Percentiles rank a stretch among this genome's conserved stretches.
phyloP scores from a whole-genome alignment of 2,888 invertebrate species.

The Hylaea fasciaria region DNA sequence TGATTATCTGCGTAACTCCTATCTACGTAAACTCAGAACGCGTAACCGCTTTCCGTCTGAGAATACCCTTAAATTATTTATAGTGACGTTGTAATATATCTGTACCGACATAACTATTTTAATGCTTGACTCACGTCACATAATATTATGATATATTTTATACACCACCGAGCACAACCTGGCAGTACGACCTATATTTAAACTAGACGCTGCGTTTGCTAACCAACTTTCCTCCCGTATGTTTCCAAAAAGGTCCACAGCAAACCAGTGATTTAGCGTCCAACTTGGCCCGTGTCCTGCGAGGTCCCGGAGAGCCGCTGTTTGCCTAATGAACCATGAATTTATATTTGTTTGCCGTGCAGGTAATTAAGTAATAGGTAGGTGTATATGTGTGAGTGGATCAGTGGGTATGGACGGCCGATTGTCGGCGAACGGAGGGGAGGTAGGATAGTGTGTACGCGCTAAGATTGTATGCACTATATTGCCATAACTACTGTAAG shows the following conservation, averaged over 20 bases:
- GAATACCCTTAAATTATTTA: too few relatives aligned
- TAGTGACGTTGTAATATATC: too few relatives aligned
- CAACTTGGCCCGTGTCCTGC: slow-evolving; percentile 77
- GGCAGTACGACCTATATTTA: too few relatives aligned
- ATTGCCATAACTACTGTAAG: not conserved
- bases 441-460: not conserved
- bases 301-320: slow-evolving; percentile 66
- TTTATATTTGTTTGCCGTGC: slow-evolving; percentile 77
- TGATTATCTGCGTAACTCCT: too few relatives aligned
- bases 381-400: slow-evolving; percentile 23
- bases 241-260: slow-evolving; percentile 63
- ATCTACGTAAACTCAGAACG: too few relatives aligned
- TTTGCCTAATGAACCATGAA: slow-evolving; percentile 81
- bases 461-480: not conserved
- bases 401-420: slow-evolving; percentile 29
- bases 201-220: slow-evolving; percentile 12
- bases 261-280: slow-evolving; percentile 74
- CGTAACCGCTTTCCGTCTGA: too few relatives aligned
- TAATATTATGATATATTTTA: too few relatives aligned
- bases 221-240: slow-evolving; percentile 45
- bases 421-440: not conserved
- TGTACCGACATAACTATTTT: too few relatives aligned
- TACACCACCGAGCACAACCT: too few relatives aligned
- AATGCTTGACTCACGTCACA: too few relatives aligned
- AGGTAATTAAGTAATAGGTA: slow-evolving; percentile 77